Evolutionary conservation across 2,797 vertebrate species (phyloP).

Genomic region (Takifugu rubripes): DNA sequence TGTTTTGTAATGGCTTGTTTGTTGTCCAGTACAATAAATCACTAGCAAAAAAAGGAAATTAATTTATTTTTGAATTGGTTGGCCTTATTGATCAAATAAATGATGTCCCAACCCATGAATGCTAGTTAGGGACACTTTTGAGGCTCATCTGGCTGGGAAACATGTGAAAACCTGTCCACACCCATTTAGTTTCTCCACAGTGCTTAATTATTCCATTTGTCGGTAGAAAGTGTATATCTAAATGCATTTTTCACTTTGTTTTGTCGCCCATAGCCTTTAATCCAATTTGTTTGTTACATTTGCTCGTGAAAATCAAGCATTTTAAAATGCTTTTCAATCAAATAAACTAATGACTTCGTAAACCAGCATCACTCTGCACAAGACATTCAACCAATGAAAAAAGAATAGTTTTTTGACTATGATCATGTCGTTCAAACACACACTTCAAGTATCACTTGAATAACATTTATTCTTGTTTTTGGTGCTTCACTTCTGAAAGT

Average conservation of each 20-base stretch:
- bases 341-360: neutral
- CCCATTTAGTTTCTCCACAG: too few relatives aligned
- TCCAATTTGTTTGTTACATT: too few relatives aligned
- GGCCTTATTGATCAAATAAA: slow-evolving; percentile 2
- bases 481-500: slow-evolving; percentile 22
- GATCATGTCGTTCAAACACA: neutral
- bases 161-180: too few relatives aligned
- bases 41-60: neutral
- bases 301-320: neutral
- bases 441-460: slow-evolving; percentile 9
- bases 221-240: too few relatives aligned
- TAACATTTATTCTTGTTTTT: slow-evolving; percentile 21
- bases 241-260: too few relatives aligned
- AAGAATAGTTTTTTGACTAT: neutral
- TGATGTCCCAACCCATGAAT: too few relatives aligned
- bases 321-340: slow-evolving; percentile 5
- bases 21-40: neutral
- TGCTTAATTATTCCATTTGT: too few relatives aligned
- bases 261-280: too few relatives aligned
- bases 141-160: too few relatives aligned
- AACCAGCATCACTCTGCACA: too few relatives aligned
- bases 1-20: neutral
- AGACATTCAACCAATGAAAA: too few relatives aligned
- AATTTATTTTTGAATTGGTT: slow-evolving; percentile 9
- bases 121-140: too few relatives aligned